A percentile compares a stretch with the other conserved stretches of the same genome.
phyloP scores from a whole-genome alignment of 2,113 vertebrate genomes.

The Sylvilagus bachmani region DNA sequence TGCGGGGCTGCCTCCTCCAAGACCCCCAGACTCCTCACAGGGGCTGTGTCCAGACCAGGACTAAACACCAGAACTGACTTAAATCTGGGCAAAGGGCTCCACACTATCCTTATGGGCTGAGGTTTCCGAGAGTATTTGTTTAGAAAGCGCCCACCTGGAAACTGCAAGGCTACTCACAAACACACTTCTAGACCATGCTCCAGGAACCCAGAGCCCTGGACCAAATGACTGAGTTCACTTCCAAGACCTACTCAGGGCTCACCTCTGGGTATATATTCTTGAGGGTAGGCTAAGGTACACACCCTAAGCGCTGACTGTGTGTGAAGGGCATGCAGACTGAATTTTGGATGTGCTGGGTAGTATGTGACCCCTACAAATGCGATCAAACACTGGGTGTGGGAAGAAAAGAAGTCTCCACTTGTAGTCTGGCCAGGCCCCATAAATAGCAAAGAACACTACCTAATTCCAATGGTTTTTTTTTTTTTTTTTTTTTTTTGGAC shows the following conservation, averaged over 20 bases:
- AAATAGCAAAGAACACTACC: neutral
- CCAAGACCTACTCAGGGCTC: neutral
- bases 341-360: neutral
- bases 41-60: neutral
- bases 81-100: neutral
- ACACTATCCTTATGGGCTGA: neutral
- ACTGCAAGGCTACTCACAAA: neutral
- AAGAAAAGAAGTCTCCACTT: constrained; percentile 31
- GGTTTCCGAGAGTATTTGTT: neutral
- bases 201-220: neutral
- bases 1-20: neutral
- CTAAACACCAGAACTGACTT: neutral
- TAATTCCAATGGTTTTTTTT: neutral
- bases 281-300: neutral
- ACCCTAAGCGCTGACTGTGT: neutral
- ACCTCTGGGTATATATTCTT: neutral
- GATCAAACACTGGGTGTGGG: neutral
- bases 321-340: neutral
- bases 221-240: constrained; percentile 19
- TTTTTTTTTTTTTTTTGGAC: too few species aligned
- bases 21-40: neutral
- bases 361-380: neutral
- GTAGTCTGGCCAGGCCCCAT: neutral
- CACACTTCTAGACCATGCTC: constrained; percentile 9
- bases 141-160: neutral